Evolutionary conservation across 2,113 vertebrate genomes (phyloP).

Genomic region (Tinamus guttatus): DNA sequence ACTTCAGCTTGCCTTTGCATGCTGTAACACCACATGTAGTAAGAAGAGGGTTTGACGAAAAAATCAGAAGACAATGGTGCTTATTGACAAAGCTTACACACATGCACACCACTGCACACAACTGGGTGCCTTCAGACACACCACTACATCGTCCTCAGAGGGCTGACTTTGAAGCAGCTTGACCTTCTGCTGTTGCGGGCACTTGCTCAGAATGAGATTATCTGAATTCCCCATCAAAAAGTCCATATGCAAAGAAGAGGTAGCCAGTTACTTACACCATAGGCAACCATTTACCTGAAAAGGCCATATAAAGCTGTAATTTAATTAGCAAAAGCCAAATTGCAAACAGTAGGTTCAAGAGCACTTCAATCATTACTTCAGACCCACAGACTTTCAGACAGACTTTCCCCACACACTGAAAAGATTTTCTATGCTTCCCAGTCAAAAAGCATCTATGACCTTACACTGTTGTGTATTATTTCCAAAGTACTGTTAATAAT

Average conservation of each 20-base stretch:
- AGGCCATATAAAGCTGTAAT: neutral
- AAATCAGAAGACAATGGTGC: neutral
- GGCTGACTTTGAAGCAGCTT: neutral
- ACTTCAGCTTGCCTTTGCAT: neutral
- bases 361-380: neutral
- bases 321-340: neutral
- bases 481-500: neutral
- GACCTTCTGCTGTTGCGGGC: neutral
- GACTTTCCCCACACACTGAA: neutral
- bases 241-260: neutral
- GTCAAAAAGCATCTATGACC: neutral
- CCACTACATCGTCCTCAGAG: neutral
- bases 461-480: neutral
- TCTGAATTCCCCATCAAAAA: neutral
- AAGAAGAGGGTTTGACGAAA: neutral
- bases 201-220: neutral
- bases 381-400: neutral
- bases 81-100: neutral
- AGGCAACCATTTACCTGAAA: neutral
- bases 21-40: neutral
- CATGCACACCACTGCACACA: accelerated
- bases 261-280: neutral
- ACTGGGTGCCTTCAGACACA: neutral
- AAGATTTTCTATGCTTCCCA: neutral
- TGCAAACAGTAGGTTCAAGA: neutral